These are phyloP conservation scores for Nannospalax galili DNA, from an alignment of 2,113 vertebrate species.

Conservation along the genomic window DNA sequence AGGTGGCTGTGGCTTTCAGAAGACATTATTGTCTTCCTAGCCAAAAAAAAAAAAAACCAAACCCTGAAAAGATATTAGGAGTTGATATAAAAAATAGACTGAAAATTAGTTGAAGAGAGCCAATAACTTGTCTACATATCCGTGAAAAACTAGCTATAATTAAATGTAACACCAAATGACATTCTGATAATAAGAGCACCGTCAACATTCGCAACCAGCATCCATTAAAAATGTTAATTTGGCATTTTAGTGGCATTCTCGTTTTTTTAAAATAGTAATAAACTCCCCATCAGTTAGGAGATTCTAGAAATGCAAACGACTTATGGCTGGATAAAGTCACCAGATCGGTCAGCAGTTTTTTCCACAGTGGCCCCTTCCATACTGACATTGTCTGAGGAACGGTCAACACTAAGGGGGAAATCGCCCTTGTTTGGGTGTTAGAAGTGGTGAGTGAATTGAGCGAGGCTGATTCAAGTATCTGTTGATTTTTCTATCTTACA, in stretches of 20 bases:
- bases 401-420: not conserved
- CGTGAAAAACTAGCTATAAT: not conserved
- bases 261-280: not conserved
- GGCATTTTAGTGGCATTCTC: not conserved
- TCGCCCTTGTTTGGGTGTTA: not conserved
- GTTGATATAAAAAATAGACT: not conserved
- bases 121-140: not conserved
- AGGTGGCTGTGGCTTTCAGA: not conserved
- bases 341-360: no score
- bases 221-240: not conserved
- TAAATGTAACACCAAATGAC: not conserved
- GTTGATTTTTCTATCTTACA: not conserved
- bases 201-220: constrained; percentile 3
- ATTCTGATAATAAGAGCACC: not conserved
- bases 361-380: not conserved
- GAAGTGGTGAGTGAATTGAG: not conserved
- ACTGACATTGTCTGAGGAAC: not conserved
- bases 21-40: not conserved
- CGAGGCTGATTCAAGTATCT: not conserved
- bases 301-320: not conserved
- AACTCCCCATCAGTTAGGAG: not conserved
- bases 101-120: not conserved
- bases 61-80: not conserved
- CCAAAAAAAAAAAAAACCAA: not conserved
- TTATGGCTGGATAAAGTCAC: not conserved